Percentiles rank a stretch among this genome's conserved stretches.
These are phyloP conservation scores for Hypolimnas misippus DNA, from an alignment of 2,888 invertebrate species.

Conservation along the genomic window DNA sequence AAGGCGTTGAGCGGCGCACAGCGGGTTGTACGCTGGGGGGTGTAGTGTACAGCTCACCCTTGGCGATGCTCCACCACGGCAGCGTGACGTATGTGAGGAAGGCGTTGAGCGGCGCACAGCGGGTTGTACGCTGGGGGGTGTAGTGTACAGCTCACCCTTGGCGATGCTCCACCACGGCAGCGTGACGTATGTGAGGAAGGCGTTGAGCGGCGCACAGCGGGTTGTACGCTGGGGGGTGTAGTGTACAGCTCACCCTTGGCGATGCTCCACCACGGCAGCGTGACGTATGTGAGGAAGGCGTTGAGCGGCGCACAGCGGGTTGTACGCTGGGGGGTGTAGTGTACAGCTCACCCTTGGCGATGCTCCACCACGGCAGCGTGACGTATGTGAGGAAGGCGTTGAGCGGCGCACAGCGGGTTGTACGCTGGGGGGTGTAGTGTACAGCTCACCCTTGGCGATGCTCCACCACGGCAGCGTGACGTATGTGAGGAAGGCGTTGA, in stretches of 20 bases:
- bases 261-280: constrained; percentile 99
- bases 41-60: constrained; percentile 87
- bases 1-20: constrained; percentile 97
- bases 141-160: constrained; percentile 87
- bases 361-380: constrained; percentile 99
- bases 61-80: constrained; percentile 99
- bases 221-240: no score
- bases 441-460: constrained; percentile 92
- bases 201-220: constrained; percentile 97
- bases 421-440: no score
- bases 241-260: constrained; percentile 90
- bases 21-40: no score
- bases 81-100: constrained; percentile 98
- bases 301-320: constrained; percentile 97
- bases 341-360: constrained; percentile 91
- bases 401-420: no score
- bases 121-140: no score
- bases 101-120: constrained; percentile 96
- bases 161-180: constrained; percentile 99
- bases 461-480: constrained; percentile 99
- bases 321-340: no score
- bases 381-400: constrained; percentile 99
- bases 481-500: constrained; percentile 98
- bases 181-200: constrained; percentile 98
- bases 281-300: constrained; percentile 98